Base-by-base conservation (phyloP, 2,888 invertebrate species). In the Latrodectus hesperus region DNA sequence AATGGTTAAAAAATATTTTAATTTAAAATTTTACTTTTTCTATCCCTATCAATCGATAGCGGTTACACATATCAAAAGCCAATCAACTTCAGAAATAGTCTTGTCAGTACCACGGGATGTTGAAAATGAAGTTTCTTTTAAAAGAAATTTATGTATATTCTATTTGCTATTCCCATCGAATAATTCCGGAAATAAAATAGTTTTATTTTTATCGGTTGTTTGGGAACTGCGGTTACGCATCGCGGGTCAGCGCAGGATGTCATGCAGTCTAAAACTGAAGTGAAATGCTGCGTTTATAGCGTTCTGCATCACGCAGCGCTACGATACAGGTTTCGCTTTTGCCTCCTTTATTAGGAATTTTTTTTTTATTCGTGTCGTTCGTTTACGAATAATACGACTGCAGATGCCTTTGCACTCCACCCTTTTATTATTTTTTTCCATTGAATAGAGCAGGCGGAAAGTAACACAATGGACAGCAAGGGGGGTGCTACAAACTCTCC, bases 161-260 rank as follows among this genome's bases (percentile, higher is more conserved):
- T 38, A 38, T 22, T 22, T 22, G 38, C 38, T 38, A 38, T 38
- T 38, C 38, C 38, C 38, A 38, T 38, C 38, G 38, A 6, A 38
- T 38, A 38, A 38, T 38, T 38, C 38, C 38, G 38, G 68, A 68
- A 9, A 68, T 17, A 12, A 68, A 68, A 17, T 22, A 22, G 22
- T 12, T 38, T 38, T 38, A 72, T 72, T 75, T 77, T 52, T 77
- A 52, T 12, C 64, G 64, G 51, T 22, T 65, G 38, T 76, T 76
- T 64, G 26, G 17, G 22, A 68, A 70, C 53, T 53, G n/a, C 55
- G 78, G 60, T 60, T 60, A 12, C 60, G 60, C 14, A 60, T 60
- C 60, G 60, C 60, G n/a, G 60, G 5, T 8, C n/a, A 16, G n/a
- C 60, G n/a, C 60, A 60, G 60, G 60, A 60, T 60, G 60, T 60